Evolutionary conservation across 2,113 vertebrate genomes (phyloP).

Genomic region (Lota lota): DNA sequence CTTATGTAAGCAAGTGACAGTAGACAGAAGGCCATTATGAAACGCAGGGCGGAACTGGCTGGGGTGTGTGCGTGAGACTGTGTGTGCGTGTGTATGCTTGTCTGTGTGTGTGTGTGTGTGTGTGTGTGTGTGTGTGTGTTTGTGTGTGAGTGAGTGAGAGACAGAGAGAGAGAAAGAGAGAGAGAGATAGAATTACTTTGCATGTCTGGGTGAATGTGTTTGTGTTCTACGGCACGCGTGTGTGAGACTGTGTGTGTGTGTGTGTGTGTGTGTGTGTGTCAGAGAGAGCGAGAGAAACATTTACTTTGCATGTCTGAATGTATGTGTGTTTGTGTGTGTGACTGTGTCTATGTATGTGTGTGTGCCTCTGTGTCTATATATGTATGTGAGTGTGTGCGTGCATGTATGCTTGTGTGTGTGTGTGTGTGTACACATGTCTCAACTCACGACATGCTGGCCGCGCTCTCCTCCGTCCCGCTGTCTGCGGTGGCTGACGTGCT

Average conservation of each 20-base stretch:
- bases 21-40: slow-evolving; percentile 33
- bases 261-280: too few species aligned
- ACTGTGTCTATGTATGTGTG: neutral
- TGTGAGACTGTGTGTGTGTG: too few species aligned
- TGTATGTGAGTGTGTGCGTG: neutral
- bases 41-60: slow-evolving; percentile 26
- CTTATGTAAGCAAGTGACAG: slow-evolving; percentile 33
- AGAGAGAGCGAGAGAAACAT: too few species aligned
- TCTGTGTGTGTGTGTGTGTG: neutral
- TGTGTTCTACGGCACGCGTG: too few species aligned
- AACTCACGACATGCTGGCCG: too few species aligned
- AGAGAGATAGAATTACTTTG: too few species aligned
- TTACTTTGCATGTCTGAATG: too few species aligned
- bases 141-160: neutral
- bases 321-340: neutral
- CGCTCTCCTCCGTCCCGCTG: too few species aligned
- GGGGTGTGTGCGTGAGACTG: neutral
- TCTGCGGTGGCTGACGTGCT: too few species aligned
- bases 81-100: neutral
- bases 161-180: too few species aligned
- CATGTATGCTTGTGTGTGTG: neutral
- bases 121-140: neutral
- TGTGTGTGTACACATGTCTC: neutral
- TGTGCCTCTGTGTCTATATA: neutral
- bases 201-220: too few species aligned